These are phyloP conservation scores for Malaclemys terrapin DNA, from an alignment of 2,113 vertebrate genomes.

Conservation along the genomic window DNA sequence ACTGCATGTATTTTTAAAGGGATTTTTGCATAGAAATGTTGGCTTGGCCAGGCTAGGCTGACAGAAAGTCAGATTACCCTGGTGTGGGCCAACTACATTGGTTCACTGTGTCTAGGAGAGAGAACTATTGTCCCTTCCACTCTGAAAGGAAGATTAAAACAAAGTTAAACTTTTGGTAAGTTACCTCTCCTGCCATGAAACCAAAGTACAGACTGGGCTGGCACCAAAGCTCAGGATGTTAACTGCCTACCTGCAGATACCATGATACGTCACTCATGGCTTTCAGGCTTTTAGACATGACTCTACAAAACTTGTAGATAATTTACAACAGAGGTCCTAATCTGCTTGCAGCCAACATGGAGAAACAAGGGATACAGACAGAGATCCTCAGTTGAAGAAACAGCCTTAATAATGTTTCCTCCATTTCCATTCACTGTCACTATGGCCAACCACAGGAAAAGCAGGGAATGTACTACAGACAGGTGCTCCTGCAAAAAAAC, in stretches of 20 bases:
- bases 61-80: neutral
- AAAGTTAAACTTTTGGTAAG: neutral
- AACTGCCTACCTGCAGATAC: neutral
- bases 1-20: neutral
- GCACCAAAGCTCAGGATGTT: neutral
- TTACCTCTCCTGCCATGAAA: neutral
- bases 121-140: neutral
- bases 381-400: neutral
- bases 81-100: neutral
- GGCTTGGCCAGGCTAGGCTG: fast-evolving
- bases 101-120: neutral
- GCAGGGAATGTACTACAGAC: neutral
- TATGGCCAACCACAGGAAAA: neutral
- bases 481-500: neutral
- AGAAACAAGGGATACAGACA: neutral
- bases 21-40: neutral
- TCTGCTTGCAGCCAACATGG: neutral
- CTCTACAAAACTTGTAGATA: neutral
- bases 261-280: neutral
- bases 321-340: neutral
- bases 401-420: neutral
- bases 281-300: neutral
- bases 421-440: neutral
- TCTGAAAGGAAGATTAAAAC: neutral
- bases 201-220: neutral